Base-by-base conservation (phyloP, 1,140 invertebrate species). In the Drosophila asahinai region DNA sequence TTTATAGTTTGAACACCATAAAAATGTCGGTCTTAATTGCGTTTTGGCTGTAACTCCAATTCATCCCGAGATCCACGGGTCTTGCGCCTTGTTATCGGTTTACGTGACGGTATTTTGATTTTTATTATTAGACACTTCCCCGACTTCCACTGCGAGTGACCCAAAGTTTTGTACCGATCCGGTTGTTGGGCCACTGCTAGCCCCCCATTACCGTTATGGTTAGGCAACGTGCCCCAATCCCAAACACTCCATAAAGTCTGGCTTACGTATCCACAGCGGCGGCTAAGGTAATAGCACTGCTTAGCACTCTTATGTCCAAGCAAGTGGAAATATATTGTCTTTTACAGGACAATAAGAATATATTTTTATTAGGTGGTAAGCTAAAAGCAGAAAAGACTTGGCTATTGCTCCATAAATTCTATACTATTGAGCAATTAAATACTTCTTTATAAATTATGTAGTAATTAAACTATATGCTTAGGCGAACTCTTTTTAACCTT, bases 1-100 rank as follows among this genome's bases (percentile, higher is more conserved):
- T 89, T 90, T 90, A 86, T 84, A 90, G 86, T 90, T 89, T 90
- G 86, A 90, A 80, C 84, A 78, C 77, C 78, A 90, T 90, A 81
- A 89, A 89, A 89, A 89, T 89, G 86, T 89, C 42, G 84, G 76
- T 86, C 84, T 90, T 89, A 89, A 89, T 89, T 89, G 70, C 81
- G 81, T 89, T 90, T 81, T 48, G 62, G 77, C 55, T 49, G 30
- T 61, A 73, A 52, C 70, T 61, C 36, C 40, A 40, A 73, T 73
- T 60, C 67, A 66, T 42, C 38, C 36, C 11, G 30, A 19, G 70
- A 60, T 40, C 38, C 54, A 33, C 66, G 19, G 36, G 59, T 22
- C 54, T 66, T 63, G 84, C 65, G 82, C 54, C 84, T 84, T 87
- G 84, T 84, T 87, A 87, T 89, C 64, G 84, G 62, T 65, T 84